These are phyloP conservation scores for Didymodactylos carnosus DNA, from an alignment of 2,888 invertebrate genomes.

Conservation along the genomic window DNA sequence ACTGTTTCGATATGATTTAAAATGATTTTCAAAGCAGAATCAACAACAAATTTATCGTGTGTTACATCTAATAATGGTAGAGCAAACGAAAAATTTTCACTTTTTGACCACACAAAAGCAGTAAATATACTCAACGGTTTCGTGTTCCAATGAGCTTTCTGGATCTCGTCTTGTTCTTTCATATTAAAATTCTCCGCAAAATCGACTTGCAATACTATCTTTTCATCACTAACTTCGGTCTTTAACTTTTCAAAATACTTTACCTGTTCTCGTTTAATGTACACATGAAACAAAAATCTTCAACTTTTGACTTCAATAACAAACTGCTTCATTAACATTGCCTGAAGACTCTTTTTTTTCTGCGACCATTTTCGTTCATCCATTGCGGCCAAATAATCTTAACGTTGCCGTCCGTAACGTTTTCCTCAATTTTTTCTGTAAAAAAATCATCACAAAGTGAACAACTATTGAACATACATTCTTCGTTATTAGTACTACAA, in stretches of 20 bases:
- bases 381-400: neutral
- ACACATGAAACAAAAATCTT: neutral
- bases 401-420: neutral
- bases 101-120: neutral
- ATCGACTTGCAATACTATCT: neutral
- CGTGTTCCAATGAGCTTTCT: neutral
- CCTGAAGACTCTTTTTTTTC: neutral
- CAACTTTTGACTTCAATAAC: neutral
- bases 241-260: neutral
- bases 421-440: neutral
- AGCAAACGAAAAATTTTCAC: neutral
- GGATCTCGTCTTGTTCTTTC: neutral
- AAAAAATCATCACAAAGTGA: neutral
- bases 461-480: neutral
- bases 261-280: neutral
- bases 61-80: neutral
- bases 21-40: neutral
- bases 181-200: neutral
- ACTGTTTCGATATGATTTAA: neutral
- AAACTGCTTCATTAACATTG: neutral
- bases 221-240: neutral
- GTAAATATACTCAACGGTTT: neutral
- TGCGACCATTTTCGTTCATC: neutral
- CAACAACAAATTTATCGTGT: neutral
- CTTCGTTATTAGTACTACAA: neutral